A percentile compares a stretch with the other conserved stretches of the same genome.
These are phyloP conservation scores for Apamea monoglypha DNA, from an alignment of 2,888 invertebrate species.

Conservation along the genomic window DNA sequence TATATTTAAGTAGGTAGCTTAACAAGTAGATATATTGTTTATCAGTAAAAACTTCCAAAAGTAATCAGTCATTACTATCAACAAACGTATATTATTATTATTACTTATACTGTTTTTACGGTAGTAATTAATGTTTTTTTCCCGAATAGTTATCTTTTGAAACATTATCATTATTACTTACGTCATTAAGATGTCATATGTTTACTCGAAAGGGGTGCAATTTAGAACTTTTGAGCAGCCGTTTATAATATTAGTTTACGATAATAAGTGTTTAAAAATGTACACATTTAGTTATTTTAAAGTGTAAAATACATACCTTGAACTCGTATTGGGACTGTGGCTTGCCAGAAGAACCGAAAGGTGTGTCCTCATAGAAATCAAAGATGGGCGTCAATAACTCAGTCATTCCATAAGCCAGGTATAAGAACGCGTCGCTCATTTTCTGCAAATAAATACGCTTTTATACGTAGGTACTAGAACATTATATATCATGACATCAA, in stretches of 20 bases:
- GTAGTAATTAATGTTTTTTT: not conserved
- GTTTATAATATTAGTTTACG: not conserved
- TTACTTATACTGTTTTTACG: not conserved
- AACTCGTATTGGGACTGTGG: slow-evolving; percentile 69
- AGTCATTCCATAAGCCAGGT: slow-evolving; percentile 76
- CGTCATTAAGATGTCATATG: not conserved
- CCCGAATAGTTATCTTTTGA: not conserved
- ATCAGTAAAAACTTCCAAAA: slow-evolving; percentile 21
- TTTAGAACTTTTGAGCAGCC: not conserved
- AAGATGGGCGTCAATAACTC: slow-evolving; percentile 76
- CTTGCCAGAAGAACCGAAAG: slow-evolving; percentile 73
- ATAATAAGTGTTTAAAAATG: not conserved
- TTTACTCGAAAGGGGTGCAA: not conserved
- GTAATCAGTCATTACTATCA: slow-evolving; percentile 38
- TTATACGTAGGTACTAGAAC: not conserved
- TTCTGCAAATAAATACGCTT: slow-evolving; percentile 58
- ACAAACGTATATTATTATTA: not conserved
- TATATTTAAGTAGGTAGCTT: not conserved
- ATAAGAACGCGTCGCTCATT: slow-evolving; percentile 70
- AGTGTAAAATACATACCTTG: slow-evolving; percentile 60
- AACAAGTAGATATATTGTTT: slow-evolving; percentile 2
- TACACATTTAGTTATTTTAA: not conserved
- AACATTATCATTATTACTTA: not conserved
- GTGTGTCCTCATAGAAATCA: slow-evolving; percentile 70
- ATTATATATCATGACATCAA: not conserved